Evolutionary conservation across 2,888 invertebrate species (phyloP).

Genomic region (Limnephilus auricula): DNA sequence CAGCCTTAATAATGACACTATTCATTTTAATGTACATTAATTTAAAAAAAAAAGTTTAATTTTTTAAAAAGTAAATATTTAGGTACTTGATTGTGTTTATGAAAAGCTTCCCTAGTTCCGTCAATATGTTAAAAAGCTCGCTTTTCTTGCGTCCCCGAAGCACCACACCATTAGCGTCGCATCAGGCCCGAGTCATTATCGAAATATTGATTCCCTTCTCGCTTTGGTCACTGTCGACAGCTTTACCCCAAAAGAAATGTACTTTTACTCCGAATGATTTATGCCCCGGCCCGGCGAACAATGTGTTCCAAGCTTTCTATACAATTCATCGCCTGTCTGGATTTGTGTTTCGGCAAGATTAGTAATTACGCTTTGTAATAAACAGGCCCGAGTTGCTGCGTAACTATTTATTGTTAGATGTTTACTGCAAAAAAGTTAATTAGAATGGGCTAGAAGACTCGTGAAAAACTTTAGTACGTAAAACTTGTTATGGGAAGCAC

Average conservation of each 20-base stretch:
- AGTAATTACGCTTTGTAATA: background rate
- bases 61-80: no score
- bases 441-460: background rate
- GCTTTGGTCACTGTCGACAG: slow-evolving; percentile 37
- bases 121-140: slow-evolving; percentile 8
- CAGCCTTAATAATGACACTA: no score
- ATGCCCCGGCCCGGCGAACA: slow-evolving; percentile 24
- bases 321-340: slow-evolving; percentile 29
- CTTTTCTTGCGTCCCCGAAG: slow-evolving; percentile 25
- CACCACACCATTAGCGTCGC: slow-evolving; percentile 28
- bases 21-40: no score
- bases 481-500: background rate
- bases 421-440: background rate
- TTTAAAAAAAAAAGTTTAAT: no score
- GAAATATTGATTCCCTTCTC: slow-evolving; percentile 37
- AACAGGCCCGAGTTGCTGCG: background rate
- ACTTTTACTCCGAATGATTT: slow-evolving; percentile 36
- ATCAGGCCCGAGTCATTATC: slow-evolving; percentile 33
- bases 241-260: slow-evolving; percentile 27
- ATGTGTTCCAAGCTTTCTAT: background rate
- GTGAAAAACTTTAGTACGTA: background rate
- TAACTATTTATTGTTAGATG: background rate
- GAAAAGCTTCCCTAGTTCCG: background rate
- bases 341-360: background rate
- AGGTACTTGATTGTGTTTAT: no score